phyloP scores from a whole-genome alignment of 2,888 invertebrate species.

The Gandaritis pyraliata region DNA sequence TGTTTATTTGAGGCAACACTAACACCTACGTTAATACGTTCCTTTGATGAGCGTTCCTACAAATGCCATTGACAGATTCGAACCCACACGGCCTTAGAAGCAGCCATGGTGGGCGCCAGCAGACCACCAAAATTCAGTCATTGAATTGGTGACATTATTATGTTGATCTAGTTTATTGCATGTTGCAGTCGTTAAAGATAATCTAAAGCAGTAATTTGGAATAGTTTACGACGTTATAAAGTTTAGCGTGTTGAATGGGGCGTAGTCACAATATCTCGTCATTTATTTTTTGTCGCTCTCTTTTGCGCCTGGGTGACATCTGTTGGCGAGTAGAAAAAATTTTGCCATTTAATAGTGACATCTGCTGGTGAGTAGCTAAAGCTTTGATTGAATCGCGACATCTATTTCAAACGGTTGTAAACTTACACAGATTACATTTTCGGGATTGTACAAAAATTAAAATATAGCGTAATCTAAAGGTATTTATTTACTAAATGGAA shows the following conservation, averaged over 20 bases:
- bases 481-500: too few species aligned
- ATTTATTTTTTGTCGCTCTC: background rate
- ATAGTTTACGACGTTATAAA: constrained; percentile 26
- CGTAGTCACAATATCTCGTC: constrained; percentile 8
- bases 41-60: too few species aligned
- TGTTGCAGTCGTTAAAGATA: constrained; percentile 18
- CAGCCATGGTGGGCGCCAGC: too few species aligned
- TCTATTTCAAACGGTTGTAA: constrained; percentile 9
- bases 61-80: too few species aligned
- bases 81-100: too few species aligned
- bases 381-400: background rate
- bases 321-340: constrained; percentile 9
- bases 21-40: too few species aligned
- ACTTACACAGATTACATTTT: constrained; percentile 5
- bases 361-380: constrained; percentile 9
- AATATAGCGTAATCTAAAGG: too few species aligned
- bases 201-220: constrained; percentile 27
- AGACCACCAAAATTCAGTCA: constrained; percentile 7
- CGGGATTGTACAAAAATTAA: background rate
- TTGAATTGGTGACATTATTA: constrained; percentile 2
- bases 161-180: constrained; percentile 13
- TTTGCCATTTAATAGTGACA: background rate
- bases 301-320: constrained; percentile 11
- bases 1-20: too few species aligned
- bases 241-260: constrained; percentile 11